A percentile compares a stretch with the other conserved stretches of the same genome.
Evolutionary conservation across 30 jellyfish, hydroid and myxozoan genomes (phyloP).

Genomic region (Nemopilema nomurai): DNA sequence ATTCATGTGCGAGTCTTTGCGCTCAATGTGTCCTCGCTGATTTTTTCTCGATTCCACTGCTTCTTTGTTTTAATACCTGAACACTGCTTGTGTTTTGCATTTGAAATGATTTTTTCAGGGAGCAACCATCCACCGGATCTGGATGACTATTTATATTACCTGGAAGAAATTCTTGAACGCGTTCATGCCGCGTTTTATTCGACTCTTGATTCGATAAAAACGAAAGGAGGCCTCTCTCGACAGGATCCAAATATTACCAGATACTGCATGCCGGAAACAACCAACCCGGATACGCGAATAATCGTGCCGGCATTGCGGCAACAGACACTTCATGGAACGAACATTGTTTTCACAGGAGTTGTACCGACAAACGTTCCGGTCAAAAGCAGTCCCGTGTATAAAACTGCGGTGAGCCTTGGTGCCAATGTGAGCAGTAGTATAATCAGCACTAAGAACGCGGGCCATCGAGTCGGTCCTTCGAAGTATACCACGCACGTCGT

Average conservation of each 20-base stretch:
- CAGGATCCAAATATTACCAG: constrained; percentile 72
- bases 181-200: constrained; percentile 84
- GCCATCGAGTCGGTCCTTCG: neutral
- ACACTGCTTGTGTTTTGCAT: too few relatives aligned
- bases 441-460: constrained; percentile 11
- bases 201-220: constrained; percentile 80
- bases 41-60: too few relatives aligned
- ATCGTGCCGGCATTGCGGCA: constrained; percentile 82
- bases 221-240: constrained; percentile 88
- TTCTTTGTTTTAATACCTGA: too few relatives aligned
- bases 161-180: constrained; percentile 91
- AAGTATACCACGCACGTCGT: constrained; percentile 85
- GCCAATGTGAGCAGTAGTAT: constrained; percentile 80
- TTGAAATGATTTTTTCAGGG: constrained; percentile 17
- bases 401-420: constrained; percentile 89
- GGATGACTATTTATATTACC: constrained; percentile 88
- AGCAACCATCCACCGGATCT: constrained; percentile 63
- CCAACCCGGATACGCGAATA: constrained; percentile 88
- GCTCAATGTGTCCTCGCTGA: neutral
- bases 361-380: constrained; percentile 81
- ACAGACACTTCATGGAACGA: constrained; percentile 85
- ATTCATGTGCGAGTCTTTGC: neutral
- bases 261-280: constrained; percentile 80
- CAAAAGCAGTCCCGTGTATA: constrained; percentile 82
- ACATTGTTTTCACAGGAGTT: constrained; percentile 92